Percentiles rank a stretch among this genome's conserved stretches.
These are phyloP conservation scores for Drosophila teissieri DNA, from an alignment of 1,140 invertebrate species.

Conservation along the genomic window DNA sequence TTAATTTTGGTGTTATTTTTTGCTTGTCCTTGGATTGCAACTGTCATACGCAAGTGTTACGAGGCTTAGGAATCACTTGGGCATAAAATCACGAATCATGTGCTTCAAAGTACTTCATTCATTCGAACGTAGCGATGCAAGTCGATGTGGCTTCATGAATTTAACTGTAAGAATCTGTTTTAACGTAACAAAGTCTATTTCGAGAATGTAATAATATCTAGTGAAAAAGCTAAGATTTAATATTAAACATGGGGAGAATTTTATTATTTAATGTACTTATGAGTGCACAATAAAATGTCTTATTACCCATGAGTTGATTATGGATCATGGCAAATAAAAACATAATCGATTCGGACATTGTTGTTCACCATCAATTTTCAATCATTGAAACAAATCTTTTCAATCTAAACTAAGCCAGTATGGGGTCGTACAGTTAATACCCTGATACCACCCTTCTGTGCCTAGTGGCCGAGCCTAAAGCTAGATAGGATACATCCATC, in stretches of 20 bases:
- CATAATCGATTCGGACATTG: background rate
- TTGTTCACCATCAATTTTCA: constrained; percentile 26
- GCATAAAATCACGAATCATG: constrained; percentile 17
- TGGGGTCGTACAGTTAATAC: constrained; percentile 31
- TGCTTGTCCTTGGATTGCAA: constrained; percentile 65
- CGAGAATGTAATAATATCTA: background rate
- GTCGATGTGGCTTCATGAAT: too few species aligned
- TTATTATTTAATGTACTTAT: background rate
- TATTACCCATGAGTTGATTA: too few species aligned
- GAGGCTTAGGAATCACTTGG: constrained; percentile 39
- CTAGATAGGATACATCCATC: constrained; percentile 64
- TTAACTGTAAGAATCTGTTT: too few species aligned
- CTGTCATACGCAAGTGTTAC: constrained; percentile 65
- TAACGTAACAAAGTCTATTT: too few species aligned
- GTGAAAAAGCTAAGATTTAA: too few species aligned
- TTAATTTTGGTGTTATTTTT: constrained; percentile 31
- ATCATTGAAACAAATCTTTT: constrained; percentile 32
- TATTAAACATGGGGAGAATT: background rate
- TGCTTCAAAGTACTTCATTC: constrained; percentile 9
- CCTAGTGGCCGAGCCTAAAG: constrained; percentile 27
- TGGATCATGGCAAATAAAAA: background rate
- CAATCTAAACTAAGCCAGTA: constrained; percentile 44
- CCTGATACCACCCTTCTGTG: constrained; percentile 22
- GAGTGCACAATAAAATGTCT: too few species aligned
- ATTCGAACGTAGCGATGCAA: too few species aligned